Base-by-base conservation (phyloP, 2,797 vertebrate genomes). In the Triplophysa bombifrons region DNA sequence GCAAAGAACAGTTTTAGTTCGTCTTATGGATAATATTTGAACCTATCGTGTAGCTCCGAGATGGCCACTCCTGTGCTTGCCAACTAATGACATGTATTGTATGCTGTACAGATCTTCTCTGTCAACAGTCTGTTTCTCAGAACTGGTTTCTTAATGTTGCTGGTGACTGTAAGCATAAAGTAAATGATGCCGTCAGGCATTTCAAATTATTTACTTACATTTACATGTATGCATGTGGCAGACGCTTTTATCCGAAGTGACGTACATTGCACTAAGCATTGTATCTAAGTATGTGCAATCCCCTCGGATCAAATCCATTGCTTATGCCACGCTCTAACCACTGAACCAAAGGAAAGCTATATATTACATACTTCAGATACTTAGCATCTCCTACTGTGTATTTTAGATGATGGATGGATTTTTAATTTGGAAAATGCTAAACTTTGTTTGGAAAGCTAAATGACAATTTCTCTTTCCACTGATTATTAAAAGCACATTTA, bases 11-110 rank as follows among this genome's bases (percentile, higher is more conserved):
- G 11, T 65, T 58, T 76, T 30, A 20, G 25, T 76, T 60, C 50
- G 41, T 20, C 48, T 68, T 48, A 30, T 30, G 14, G 14, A 58
- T 76, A 56, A 27, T 65, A 20, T 58, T 58, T 68, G 53, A 48
- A 20, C 17, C 3, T 34, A 78, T 53, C 1, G 10, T 41, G 64
- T 70, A 44, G 46, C 46, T 74, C 44, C 50, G 7, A 8, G 48
- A 68, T 20, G 27, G 76, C 76, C 71, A 56, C 71, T 70, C 81
- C 81, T 50, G 74, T 78, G 66, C 65, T 74, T 78, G 71, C 48
- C 50, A 9, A 78, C n/a, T 19, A 14, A 58, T 67, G 56, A 19
- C 65, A 11, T 64, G 7, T 61, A 9, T 60, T 64, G 10, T 68
- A 19, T 74, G 63, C 58, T 56, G 30, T 22, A 19, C 41, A 53